phyloP scores from a whole-genome alignment of 2,797 vertebrate species.

The Cynopterus sphinx region DNA sequence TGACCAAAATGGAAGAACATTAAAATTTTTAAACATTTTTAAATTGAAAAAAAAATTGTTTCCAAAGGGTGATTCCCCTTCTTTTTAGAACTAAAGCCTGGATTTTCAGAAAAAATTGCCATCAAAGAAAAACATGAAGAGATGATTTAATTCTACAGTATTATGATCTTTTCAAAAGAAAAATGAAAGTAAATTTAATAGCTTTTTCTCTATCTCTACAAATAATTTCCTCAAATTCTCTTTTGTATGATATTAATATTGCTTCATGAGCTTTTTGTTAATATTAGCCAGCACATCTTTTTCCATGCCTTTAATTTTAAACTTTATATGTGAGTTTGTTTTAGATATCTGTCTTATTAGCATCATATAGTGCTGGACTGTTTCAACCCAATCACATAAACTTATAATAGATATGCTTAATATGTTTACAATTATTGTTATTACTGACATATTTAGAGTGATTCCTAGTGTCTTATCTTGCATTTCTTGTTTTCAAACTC shows the following conservation, averaged over 20 bases:
- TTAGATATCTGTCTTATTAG: neutral
- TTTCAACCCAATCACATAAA: neutral
- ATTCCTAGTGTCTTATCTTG: neutral
- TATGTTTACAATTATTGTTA: neutral
- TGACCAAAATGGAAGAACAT: neutral
- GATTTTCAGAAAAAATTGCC: conserved; percentile 24
- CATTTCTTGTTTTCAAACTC: neutral
- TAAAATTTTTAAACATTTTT: conserved; percentile 26
- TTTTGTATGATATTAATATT: neutral
- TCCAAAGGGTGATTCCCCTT: neutral
- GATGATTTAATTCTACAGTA: neutral
- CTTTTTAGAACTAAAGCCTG: neutral
- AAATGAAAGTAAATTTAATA: neutral
- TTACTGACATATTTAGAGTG: neutral
- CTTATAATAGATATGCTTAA: neutral
- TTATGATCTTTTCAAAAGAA: neutral
- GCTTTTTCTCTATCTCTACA: neutral
- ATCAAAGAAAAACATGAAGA: neutral
- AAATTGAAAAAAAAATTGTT: conserved; percentile 3
- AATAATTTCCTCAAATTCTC: neutral
- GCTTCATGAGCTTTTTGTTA: neutral
- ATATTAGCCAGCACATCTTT: neutral
- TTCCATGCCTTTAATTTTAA: neutral
- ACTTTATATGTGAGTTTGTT: neutral
- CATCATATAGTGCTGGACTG: neutral